phyloP scores from a whole-genome alignment of 2,113 vertebrate genomes.

The Ammodytes dubius region DNA sequence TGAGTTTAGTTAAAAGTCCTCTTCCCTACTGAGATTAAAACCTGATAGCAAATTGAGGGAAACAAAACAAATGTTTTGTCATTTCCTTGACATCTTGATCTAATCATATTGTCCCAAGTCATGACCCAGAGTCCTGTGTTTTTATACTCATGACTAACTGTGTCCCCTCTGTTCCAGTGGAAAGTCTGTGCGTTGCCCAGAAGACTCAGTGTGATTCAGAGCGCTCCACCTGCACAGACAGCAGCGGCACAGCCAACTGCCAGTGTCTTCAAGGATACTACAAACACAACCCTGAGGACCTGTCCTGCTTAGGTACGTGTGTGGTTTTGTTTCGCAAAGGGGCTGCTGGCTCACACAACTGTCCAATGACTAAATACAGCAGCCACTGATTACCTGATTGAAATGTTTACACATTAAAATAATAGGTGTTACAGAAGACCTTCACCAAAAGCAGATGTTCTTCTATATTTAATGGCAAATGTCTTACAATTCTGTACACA shows the following conservation, averaged over 20 bases:
- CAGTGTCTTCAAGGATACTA: slow-evolving; percentile 94
- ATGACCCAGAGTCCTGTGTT: background rate
- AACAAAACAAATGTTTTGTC: background rate
- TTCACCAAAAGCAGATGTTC: background rate
- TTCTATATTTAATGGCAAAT: background rate
- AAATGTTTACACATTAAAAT: background rate
- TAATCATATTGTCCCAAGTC: background rate
- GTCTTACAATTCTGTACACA: background rate
- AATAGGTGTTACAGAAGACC: background rate
- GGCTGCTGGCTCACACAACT: too few species aligned
- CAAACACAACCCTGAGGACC: slow-evolving; percentile 92
- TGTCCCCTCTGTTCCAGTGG: slow-evolving; percentile 78
- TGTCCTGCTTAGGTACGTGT: slow-evolving; percentile 90
- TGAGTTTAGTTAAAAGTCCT: background rate
- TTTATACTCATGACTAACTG: background rate
- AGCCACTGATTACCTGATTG: background rate
- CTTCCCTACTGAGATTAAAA: background rate
- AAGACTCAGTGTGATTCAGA: slow-evolving; percentile 88
- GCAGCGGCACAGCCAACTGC: slow-evolving; percentile 85
- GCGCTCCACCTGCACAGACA: slow-evolving; percentile 90
- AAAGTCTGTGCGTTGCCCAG: slow-evolving; percentile 90
- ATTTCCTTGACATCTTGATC: background rate
- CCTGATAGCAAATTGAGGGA: background rate
- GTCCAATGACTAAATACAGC: background rate
- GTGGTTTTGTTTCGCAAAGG: too few species aligned